Evolutionary conservation across 2,888 invertebrate species (phyloP).

Genomic region (Stomorhina lunata): DNA sequence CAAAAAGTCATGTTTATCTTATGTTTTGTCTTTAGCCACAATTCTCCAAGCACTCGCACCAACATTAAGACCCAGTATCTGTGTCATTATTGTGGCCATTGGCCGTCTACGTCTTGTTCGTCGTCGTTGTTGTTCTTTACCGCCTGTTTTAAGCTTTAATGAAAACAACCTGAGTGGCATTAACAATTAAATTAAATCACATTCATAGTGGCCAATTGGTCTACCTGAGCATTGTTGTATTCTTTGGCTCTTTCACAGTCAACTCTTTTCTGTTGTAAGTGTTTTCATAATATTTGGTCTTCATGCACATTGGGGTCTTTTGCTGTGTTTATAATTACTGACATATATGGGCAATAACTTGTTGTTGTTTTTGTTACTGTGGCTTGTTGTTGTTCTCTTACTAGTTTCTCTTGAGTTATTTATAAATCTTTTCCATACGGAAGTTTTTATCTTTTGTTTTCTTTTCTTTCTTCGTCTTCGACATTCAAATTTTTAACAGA

Average conservation of each 20-base stretch:
- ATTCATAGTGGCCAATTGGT: constrained; percentile 1
- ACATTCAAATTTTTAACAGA: not conserved
- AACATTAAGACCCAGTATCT: not conserved
- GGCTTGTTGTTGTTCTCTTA: not conserved
- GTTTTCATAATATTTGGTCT: too few species aligned
- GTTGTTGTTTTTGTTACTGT: not conserved
- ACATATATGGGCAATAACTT: constrained; percentile 8
- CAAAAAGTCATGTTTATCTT: constrained; percentile 39
- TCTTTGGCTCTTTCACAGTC: not conserved
- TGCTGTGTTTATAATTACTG: not conserved
- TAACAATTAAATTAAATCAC: constrained; percentile 61
- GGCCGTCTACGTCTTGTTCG: not conserved
- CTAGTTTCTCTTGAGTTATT: not conserved
- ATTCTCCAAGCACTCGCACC: not conserved
- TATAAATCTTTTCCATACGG: constrained; percentile 13
- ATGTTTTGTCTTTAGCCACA: not conserved
- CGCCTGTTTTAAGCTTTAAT: not conserved
- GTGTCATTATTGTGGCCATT: not conserved
- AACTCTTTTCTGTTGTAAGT: constrained; percentile 6
- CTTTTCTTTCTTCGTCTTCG: not conserved
- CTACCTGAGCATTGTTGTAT: not conserved
- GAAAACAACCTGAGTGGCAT: constrained; percentile 56
- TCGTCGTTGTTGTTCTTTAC: not conserved
- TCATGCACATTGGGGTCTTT: constrained; percentile 22
- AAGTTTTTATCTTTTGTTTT: constrained; percentile 34